Percentiles rank a stretch among this genome's conserved stretches.
Conservation (phyloP, 2,888 invertebrate species). For the Mimachlamys varia region DNA sequence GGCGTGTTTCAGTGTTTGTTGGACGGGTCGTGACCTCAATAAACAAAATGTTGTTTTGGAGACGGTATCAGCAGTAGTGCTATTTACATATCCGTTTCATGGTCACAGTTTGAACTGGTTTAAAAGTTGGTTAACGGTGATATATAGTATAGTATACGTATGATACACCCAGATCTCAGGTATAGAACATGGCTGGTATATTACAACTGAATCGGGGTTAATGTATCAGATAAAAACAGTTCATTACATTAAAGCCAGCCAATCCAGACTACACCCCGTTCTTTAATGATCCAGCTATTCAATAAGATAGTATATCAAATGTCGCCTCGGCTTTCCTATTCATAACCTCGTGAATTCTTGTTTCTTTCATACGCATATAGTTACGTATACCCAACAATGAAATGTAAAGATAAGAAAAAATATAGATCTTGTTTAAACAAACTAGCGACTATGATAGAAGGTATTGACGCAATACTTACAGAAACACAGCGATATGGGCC, state of each 20-base stretch:
- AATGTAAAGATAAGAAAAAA: conserved; percentile 29
- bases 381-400: neutral
- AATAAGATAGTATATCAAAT: neutral
- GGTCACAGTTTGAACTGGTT: no score
- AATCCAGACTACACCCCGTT: neutral
- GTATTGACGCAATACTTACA: conserved; percentile 17
- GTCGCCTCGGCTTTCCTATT: neutral
- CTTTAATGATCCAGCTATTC: conserved; percentile 14
- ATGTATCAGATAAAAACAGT: conserved; percentile 8
- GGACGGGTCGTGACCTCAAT: no score
- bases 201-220: neutral
- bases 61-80: no score
- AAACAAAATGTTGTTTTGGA: no score
- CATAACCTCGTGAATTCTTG: conserved; percentile 16
- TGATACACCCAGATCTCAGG: neutral
- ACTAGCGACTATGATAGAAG: neutral
- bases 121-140: no score
- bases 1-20: no score
- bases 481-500: neutral
- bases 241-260: neutral
- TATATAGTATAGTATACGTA: neutral
- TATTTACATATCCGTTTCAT: no score
- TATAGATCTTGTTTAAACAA: conserved; percentile 32
- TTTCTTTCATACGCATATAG: neutral
- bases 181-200: no score